Percentiles rank a stretch among this genome's conserved stretches.
phyloP scores from a whole-genome alignment of 2,113 vertebrate species.

The Prionailurus bengalensis region DNA sequence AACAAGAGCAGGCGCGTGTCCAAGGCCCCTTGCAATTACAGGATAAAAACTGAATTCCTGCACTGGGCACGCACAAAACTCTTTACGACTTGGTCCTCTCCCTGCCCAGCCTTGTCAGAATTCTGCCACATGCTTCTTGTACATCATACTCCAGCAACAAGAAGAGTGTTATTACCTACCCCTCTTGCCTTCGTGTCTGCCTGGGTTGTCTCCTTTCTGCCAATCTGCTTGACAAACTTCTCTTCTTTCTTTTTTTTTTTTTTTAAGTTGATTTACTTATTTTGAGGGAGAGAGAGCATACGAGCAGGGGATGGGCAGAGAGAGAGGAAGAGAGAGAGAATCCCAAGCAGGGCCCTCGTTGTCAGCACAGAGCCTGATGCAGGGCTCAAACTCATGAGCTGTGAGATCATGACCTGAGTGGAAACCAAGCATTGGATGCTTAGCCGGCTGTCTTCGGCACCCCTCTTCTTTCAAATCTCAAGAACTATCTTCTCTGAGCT shows the following conservation, averaged over 20 bases:
- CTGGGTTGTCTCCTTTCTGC: background rate
- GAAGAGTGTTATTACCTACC: too few species aligned
- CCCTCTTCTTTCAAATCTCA: background rate
- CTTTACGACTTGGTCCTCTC: background rate
- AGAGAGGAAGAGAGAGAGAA: too few species aligned
- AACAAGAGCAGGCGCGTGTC: background rate
- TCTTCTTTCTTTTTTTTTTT: background rate
- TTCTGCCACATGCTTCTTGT: background rate
- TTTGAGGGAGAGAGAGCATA: too few species aligned
- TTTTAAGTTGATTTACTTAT: too few species aligned
- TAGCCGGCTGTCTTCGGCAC: too few species aligned
- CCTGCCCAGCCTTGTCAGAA: background rate
- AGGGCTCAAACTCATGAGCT: too few species aligned
- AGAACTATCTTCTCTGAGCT: background rate
- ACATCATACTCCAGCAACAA: background rate
- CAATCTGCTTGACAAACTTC: background rate
- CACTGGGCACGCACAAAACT: background rate
- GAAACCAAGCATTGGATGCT: too few species aligned
- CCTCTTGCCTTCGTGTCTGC: background rate
- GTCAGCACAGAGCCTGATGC: too few species aligned
- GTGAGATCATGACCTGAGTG: too few species aligned
- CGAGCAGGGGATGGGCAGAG: too few species aligned
- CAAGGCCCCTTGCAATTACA: background rate
- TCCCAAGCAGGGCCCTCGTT: too few species aligned
- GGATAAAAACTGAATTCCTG: background rate